phyloP scores from a whole-genome alignment of 1,140 invertebrate species.

The Macrocentrus cingulum region DNA sequence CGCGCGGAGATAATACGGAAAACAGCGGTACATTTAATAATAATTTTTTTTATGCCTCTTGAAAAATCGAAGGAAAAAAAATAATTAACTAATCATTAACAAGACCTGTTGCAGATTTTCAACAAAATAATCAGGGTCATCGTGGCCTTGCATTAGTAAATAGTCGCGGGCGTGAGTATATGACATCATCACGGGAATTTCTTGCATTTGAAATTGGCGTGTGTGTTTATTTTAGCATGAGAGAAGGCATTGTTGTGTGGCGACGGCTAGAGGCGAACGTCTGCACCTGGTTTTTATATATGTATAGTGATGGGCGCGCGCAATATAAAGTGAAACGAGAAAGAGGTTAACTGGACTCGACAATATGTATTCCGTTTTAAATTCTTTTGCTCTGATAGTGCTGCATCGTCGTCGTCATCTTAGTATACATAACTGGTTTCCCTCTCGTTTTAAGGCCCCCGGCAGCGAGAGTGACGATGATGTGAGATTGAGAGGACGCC shows the following conservation, averaged over 20 bases:
- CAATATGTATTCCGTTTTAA: constrained; percentile 46
- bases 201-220: background rate
- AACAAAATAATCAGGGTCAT: too few species aligned
- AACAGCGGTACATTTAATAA: background rate
- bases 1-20: constrained; percentile 16
- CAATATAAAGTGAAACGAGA: constrained; percentile 39
- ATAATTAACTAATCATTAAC: too few species aligned
- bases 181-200: too few species aligned
- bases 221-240: too few species aligned
- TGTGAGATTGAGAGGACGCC: background rate
- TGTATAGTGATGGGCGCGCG: too few species aligned
- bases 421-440: constrained; percentile 56
- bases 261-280: too few species aligned
- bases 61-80: too few species aligned
- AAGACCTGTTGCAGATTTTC: background rate
- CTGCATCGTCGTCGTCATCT: constrained; percentile 11
- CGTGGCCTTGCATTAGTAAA: too few species aligned
- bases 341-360: constrained; percentile 51
- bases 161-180: background rate
- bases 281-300: background rate
- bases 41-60: background rate
- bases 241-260: background rate
- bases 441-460: constrained; percentile 30
- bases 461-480: constrained; percentile 16
- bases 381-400: constrained; percentile 41